Percentiles rank a stretch among this genome's conserved stretches.
phyloP scores from a whole-genome alignment of 1,140 invertebrate genomes.

The Leptestheria dahalacensis region DNA sequence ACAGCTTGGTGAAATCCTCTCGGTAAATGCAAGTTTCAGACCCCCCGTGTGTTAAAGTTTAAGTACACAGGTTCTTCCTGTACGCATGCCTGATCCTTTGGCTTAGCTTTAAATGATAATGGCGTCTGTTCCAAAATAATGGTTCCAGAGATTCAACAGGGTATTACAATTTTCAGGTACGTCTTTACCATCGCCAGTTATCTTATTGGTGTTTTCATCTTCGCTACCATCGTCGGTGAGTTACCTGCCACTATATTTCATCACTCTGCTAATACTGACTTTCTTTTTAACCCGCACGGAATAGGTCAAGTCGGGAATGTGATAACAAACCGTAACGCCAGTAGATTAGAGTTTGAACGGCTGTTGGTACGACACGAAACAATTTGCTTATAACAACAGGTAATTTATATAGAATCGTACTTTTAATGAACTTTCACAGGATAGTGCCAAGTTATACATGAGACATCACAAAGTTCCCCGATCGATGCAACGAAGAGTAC shows the following conservation, averaged over 20 bases:
- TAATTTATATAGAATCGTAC: not conserved
- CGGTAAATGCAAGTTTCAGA: too few species aligned
- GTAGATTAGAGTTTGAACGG: slow-evolving; percentile 84
- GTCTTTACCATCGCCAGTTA: slow-evolving; percentile 93
- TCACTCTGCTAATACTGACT: not conserved
- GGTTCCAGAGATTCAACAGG: slow-evolving; percentile 14
- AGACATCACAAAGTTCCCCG: slow-evolving; percentile 89
- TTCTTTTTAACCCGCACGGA: too few species aligned
- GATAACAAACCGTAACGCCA: slow-evolving; percentile 93
- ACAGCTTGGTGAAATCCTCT: too few species aligned
- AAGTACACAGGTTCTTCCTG: too few species aligned
- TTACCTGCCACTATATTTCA: not conserved
- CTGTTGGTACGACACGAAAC: slow-evolving; percentile 42
- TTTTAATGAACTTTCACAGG: slow-evolving; percentile 30
- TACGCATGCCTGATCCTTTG: too few species aligned
- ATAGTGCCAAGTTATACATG: slow-evolving; percentile 94
- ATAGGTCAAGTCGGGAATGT: slow-evolving; percentile 94
- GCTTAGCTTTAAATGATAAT: too few species aligned
- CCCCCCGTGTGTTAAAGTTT: too few species aligned
- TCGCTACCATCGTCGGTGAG: slow-evolving; percentile 85
- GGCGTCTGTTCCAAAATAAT: too few species aligned
- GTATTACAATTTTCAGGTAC: slow-evolving; percentile 48
- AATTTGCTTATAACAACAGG: not conserved
- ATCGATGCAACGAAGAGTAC: slow-evolving; percentile 81
- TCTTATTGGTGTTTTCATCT: slow-evolving; percentile 92